Evolutionary conservation across 2,797 vertebrate species (phyloP).

Genomic region (Emys orbicularis): DNA sequence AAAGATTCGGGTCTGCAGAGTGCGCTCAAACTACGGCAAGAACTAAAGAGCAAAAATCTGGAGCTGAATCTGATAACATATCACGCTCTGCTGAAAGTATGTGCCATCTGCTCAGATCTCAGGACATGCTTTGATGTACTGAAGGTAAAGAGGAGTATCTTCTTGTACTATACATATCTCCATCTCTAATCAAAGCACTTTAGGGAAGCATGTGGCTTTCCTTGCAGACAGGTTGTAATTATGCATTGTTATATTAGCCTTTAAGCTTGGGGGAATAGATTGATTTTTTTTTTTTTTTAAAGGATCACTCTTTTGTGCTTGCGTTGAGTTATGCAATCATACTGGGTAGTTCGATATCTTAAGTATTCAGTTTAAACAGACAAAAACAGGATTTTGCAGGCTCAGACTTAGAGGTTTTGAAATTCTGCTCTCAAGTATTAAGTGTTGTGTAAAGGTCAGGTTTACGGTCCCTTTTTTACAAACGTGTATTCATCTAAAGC

Average conservation of each 20-base stretch:
- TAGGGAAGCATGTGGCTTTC: background rate
- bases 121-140: conserved; percentile 88
- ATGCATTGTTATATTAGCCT: fast-evolving
- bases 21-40: conserved; percentile 88
- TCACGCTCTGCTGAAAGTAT: conserved; percentile 91
- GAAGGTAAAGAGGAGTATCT: conserved; percentile 78
- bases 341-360: fast-evolving
- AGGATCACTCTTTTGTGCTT: fast-evolving
- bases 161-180: fast-evolving
- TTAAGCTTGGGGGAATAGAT: background rate
- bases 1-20: conserved; percentile 89
- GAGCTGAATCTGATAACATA: conserved; percentile 89
- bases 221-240: background rate
- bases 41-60: conserved; percentile 86
- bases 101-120: conserved; percentile 88
- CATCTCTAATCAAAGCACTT: background rate
- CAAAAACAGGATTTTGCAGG: background rate
- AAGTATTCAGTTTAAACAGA: background rate
- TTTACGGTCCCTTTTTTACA: background rate
- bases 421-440: background rate
- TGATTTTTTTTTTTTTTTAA: background rate
- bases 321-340: background rate
- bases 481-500: fast-evolving
- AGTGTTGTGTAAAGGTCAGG: background rate
- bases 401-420: background rate